phyloP scores from a whole-genome alignment of 2,888 invertebrate genomes.

The Cylindroiulus punctatus region DNA sequence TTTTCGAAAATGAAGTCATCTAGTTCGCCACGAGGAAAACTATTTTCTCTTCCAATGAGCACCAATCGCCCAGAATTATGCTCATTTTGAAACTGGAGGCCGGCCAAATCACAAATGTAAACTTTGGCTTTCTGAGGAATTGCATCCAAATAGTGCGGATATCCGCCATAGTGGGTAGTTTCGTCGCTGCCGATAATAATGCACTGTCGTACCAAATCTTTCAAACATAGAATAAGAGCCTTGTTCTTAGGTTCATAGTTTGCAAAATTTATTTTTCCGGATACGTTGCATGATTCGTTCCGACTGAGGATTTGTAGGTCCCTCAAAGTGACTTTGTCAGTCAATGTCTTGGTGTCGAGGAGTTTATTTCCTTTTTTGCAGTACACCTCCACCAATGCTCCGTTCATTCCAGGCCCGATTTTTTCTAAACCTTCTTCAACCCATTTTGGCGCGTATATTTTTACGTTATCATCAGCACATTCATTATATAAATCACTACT shows the following conservation, averaged over 20 bases:
- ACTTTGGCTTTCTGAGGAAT: conserved; percentile 43
- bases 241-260: neutral
- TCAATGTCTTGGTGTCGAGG: neutral
- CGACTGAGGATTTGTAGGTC: conserved; percentile 44
- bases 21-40: neutral
- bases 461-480: neutral
- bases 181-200: neutral
- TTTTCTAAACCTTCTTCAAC: neutral
- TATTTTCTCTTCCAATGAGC: neutral
- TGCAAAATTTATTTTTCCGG: neutral
- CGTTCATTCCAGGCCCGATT: neutral
- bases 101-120: conserved; percentile 27
- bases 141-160: neutral
- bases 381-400: neutral
- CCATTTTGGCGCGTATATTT: neutral
- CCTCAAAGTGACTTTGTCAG: neutral
- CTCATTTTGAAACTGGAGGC: neutral
- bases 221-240: conserved; percentile 5
- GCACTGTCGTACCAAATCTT: conserved; percentile 21
- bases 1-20: conserved; percentile 42
- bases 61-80: conserved; percentile 23
- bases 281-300: conserved; percentile 5
- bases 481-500: neutral
- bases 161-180: conserved; percentile 22
- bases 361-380: neutral